phyloP scores from a whole-genome alignment of 2,888 invertebrate genomes.

The Agrotis exclamationis region DNA sequence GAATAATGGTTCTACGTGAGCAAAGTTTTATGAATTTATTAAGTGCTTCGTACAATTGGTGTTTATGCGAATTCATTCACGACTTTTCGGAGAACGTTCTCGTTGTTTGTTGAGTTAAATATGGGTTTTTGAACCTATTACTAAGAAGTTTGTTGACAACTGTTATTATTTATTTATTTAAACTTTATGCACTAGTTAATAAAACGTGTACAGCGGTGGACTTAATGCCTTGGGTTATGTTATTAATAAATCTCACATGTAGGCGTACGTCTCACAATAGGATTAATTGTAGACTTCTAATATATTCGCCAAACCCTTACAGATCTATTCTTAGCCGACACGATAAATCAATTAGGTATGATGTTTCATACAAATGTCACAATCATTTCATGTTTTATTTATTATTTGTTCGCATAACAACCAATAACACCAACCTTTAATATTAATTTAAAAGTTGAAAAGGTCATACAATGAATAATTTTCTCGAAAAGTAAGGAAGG shows the following conservation, averaged over 20 bases:
- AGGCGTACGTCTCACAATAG: neutral
- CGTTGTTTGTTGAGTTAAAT: neutral
- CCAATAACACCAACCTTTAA: constrained; percentile 10
- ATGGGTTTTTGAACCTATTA: neutral
- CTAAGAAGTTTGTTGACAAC: neutral
- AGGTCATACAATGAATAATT: constrained; percentile 1
- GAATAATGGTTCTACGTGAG: constrained; percentile 39
- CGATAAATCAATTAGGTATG: constrained; percentile 16
- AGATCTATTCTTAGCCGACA: constrained; percentile 3
- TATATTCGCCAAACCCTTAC: neutral
- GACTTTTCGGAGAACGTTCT: constrained; percentile 1
- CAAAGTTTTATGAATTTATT: constrained; percentile 44
- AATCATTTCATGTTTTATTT: neutral
- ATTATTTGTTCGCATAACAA: constrained; percentile 5
- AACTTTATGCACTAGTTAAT: too few relatives aligned
- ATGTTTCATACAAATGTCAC: neutral
- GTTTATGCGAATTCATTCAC: constrained; percentile 25
- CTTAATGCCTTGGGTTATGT: too few relatives aligned
- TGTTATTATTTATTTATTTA: too few relatives aligned
- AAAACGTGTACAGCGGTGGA: too few relatives aligned
- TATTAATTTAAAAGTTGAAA: constrained; percentile 25
- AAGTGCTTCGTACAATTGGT: constrained; percentile 34
- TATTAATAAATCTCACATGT: constrained; percentile 11
- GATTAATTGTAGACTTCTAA: neutral
- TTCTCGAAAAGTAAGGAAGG: neutral